Conservation (phyloP, 2,113 vertebrate species). For the Macrotus californicus region DNA sequence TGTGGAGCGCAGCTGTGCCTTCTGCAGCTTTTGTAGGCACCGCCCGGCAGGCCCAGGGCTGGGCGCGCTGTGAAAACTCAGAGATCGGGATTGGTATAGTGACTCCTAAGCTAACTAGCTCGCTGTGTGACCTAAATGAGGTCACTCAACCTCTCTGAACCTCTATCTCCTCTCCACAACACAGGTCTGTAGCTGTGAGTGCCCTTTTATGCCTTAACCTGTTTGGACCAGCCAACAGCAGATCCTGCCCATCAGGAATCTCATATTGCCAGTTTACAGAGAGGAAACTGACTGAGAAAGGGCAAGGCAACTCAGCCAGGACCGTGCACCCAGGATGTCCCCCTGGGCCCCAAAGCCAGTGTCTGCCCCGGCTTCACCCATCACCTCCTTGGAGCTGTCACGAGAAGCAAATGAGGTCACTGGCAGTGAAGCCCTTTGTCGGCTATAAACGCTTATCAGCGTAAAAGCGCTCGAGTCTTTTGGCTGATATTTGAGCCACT, state of each 20-base stretch:
- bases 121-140: neutral
- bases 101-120: neutral
- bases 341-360: neutral
- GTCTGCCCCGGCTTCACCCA: neutral
- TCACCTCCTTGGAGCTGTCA: neutral
- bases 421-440: neutral
- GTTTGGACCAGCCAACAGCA: neutral
- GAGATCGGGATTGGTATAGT: neutral
- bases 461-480: neutral
- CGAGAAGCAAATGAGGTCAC: neutral
- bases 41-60: rapidly evolving
- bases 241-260: neutral
- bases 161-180: neutral
- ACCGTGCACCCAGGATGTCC: neutral
- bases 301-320: neutral
- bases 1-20: neutral
- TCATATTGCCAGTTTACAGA: neutral
- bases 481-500: neutral
- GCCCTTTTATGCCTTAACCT: neutral
- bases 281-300: neutral
- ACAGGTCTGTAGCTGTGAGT: neutral
- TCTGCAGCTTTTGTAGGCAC: neutral
- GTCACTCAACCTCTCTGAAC: neutral
- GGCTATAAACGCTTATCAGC: neutral
- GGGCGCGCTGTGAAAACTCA: neutral